A percentile compares a stretch with the other conserved stretches of the same genome.
These are phyloP conservation scores for Hylyphantes graminicola DNA, from an alignment of 1,140 invertebrate genomes.

Conservation along the genomic window DNA sequence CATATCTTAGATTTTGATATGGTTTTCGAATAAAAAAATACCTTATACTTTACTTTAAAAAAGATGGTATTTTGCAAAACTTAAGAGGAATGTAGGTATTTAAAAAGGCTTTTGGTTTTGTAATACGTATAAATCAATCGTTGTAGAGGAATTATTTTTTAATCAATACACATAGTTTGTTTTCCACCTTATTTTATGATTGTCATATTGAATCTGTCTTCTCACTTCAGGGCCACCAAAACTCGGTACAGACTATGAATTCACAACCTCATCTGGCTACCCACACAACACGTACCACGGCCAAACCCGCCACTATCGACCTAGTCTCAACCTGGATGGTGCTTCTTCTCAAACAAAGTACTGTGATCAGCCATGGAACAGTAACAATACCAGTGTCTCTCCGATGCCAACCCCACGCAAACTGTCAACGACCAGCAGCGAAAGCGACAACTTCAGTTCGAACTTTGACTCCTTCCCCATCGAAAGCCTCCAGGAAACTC, in stretches of 20 bases:
- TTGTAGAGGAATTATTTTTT: too few relatives aligned
- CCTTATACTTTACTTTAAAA: too few relatives aligned
- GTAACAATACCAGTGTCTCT: conserved; percentile 70
- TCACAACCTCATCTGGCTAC: conserved; percentile 74
- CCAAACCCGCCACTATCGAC: conserved; percentile 80
- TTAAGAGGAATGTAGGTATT: too few relatives aligned
- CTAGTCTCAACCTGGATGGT: conserved; percentile 72
- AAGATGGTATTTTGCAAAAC: too few relatives aligned
- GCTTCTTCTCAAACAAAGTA: conserved; percentile 75
- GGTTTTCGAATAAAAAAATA: too few relatives aligned
- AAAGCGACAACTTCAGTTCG: conserved; percentile 67
- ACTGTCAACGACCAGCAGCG: conserved; percentile 75
- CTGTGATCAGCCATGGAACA: conserved; percentile 81
- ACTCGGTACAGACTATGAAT: conserved; percentile 71
- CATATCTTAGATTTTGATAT: too few relatives aligned
- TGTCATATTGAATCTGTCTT: too few relatives aligned
- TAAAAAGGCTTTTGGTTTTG: too few relatives aligned
- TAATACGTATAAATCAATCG: too few relatives aligned
- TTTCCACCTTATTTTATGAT: too few relatives aligned
- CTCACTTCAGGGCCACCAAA: conserved; percentile 43
- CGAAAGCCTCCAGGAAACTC: background rate
- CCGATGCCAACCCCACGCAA: conserved; percentile 71
- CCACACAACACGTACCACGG: conserved; percentile 93
- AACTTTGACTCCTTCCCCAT: conserved; percentile 6
- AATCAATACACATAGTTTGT: too few relatives aligned